phyloP scores from a whole-genome alignment of 2,888 invertebrate species.

The Rhagonycha fulva region DNA sequence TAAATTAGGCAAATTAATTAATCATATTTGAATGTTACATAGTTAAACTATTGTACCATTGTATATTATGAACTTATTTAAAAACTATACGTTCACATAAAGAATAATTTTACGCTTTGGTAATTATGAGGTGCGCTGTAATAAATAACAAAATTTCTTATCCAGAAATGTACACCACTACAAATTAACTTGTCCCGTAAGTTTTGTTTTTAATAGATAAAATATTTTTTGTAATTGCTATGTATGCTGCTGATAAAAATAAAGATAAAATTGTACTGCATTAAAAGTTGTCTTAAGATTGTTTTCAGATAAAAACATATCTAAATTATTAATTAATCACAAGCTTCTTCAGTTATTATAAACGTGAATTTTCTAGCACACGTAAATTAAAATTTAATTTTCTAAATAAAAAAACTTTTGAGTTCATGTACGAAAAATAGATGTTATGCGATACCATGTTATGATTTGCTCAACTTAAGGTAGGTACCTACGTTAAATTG shows the following conservation, averaged over 20 bases:
- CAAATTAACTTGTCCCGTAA: slow-evolving; percentile 4
- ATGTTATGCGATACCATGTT: not conserved
- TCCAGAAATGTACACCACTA: slow-evolving; percentile 4
- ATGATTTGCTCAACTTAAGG: not conserved
- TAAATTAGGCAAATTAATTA: slow-evolving; percentile 4
- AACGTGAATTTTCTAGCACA: not conserved
- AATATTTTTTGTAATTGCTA: slow-evolving; percentile 1
- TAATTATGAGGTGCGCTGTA: slow-evolving; percentile 12
- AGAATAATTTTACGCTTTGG: slow-evolving; percentile 17
- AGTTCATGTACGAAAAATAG: not conserved
- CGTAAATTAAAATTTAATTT: not conserved
- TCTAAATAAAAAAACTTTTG: not conserved
- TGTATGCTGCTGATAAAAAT: not conserved
- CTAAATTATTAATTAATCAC: not conserved
- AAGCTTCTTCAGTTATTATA: not conserved
- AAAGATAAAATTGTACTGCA: not conserved
- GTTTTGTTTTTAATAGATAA: slow-evolving; percentile 2
- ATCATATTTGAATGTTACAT: not conserved
- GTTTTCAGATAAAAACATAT: not conserved
- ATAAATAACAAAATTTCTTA: slow-evolving; percentile 12
- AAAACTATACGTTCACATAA: slow-evolving; percentile 10
- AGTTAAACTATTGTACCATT: not conserved
- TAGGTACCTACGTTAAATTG: not conserved
- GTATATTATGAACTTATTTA: slow-evolving; percentile 7
- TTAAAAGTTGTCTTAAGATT: not conserved